phyloP scores from a whole-genome alignment of 2,113 vertebrate species.

The Stomatorhinus ivindoensis region DNA sequence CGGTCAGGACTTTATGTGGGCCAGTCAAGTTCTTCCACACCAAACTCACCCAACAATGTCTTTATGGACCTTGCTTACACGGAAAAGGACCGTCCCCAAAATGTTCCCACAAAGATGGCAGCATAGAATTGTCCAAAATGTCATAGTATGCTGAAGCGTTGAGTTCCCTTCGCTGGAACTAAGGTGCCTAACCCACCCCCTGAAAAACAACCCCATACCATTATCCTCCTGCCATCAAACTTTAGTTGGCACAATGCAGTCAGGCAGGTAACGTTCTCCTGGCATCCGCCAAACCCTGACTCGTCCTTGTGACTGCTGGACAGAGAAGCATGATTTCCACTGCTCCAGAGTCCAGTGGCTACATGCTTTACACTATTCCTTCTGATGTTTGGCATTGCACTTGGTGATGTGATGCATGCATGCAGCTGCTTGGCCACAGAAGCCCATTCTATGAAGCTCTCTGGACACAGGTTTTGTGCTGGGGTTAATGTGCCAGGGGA shows the following conservation, averaged over 20 bases:
- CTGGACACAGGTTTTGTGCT: neutral
- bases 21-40: neutral
- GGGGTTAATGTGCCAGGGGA: neutral
- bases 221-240: neutral
- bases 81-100: neutral
- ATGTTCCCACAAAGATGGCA: neutral
- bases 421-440: neutral
- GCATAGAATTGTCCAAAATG: neutral
- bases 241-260: neutral
- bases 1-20: neutral
- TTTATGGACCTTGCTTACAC: neutral
- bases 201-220: neutral
- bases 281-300: neutral
- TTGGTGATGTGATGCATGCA: neutral
- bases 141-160: neutral
- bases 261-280: neutral
- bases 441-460: neutral
- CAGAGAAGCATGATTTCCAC: neutral
- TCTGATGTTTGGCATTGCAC: neutral
- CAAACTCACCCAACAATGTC: neutral
- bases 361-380: neutral
- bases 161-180: neutral
- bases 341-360: neutral
- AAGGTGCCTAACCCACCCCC: neutral
- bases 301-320: neutral